A percentile compares a stretch with the other conserved stretches of the same genome.
Evolutionary conservation across 2,797 vertebrate genomes (phyloP).

Genomic region (Thripadectes ignobilis): DNA sequence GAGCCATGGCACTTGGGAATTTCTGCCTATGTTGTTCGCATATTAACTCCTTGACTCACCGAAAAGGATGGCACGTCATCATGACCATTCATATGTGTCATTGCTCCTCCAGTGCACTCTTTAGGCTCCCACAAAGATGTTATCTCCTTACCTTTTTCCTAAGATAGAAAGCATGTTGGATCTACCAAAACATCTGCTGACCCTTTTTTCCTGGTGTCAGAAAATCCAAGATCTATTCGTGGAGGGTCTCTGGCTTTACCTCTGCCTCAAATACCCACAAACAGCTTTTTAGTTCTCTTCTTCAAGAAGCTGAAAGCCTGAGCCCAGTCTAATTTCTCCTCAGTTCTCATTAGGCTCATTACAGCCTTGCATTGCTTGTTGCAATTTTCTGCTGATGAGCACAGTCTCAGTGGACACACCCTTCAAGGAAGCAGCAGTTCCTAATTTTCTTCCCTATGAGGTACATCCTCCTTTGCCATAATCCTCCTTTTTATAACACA

Average conservation of each 20-base stretch:
- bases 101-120: background rate
- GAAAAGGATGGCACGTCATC: background rate
- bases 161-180: background rate
- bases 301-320: background rate
- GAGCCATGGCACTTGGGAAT: background rate
- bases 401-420: conserved; percentile 2
- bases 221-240: background rate
- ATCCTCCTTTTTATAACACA: background rate
- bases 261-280: background rate
- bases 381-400: conserved; percentile 59
- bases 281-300: background rate
- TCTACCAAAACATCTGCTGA: background rate
- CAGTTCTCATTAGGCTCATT: conserved; percentile 47
- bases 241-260: background rate
- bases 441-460: conserved; percentile 11
- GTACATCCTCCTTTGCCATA: conserved; percentile 19
- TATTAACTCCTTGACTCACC: conserved; percentile 31
- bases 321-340: background rate
- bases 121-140: conserved; percentile 17
- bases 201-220: background rate
- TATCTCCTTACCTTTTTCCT: background rate
- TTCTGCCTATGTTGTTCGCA: background rate
- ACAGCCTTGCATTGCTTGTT: conserved; percentile 26
- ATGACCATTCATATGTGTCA: background rate
- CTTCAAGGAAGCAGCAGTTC: conserved; percentile 50